Base-by-base conservation (phyloP, 1,140 invertebrate species). In the Trachymyrmex septentrionalis region DNA sequence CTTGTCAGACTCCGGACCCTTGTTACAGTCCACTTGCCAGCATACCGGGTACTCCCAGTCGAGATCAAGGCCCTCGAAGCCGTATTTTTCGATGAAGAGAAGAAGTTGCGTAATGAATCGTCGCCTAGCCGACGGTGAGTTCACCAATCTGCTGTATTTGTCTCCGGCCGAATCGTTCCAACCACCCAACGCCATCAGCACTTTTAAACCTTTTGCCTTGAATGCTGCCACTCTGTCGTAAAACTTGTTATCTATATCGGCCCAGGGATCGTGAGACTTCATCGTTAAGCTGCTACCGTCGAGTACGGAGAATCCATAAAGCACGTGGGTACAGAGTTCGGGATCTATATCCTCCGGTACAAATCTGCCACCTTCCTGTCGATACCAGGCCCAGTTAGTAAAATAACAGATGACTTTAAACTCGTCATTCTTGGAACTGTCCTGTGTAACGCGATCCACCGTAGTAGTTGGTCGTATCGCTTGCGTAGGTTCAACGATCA, bases 1-100 rank as follows among this genome's bases (percentile, higher is more conserved):
- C 93, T 98, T 98, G 92, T 98, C 98, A 0, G 96, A 96, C 9
- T 96, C 95, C 0, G 97, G 97, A 0, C 98, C 98, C 92, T 97
- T 97, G 16, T 96, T 96, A 88, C 98, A 98, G 88, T 98, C 97
- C 0, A 97, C 97, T 95, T 96, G 96, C 96, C 96, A 96, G 86
- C 96, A 96, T 30, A 96, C 96, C 6, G 96, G 97, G 93, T 97
- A 97, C 86, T 97, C 97, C 96, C 96, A 97, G 85, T 97, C 96
- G 12, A 97, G 92, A 93, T 97, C 96, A 3, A 97, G 90, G 4
- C 96, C 96, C 86, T 97, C 96, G 86, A 97, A 97, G 21, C 95
- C 94, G 82, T 96, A 95, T 75, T 96, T 96, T 66, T 95, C 93
- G 73, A 97, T 94, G 77, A 97, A 96, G 48, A 95, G 87, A 3